Percentiles rank a stretch among this genome's conserved stretches.
These are phyloP conservation scores for Chloroclysta siterata DNA, from an alignment of 2,888 invertebrate genomes.

Conservation along the genomic window DNA sequence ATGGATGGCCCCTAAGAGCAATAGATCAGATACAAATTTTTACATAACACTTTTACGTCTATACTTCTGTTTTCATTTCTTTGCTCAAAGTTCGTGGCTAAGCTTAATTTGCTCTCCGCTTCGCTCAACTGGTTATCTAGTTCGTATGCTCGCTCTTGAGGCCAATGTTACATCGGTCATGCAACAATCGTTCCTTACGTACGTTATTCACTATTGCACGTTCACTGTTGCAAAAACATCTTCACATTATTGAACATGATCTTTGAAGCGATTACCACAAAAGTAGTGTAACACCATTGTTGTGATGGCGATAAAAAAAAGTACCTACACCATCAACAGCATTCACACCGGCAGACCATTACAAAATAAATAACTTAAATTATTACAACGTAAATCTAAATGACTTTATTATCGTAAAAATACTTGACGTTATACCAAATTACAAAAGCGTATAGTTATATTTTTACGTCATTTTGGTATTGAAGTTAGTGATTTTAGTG, in stretches of 20 bases:
- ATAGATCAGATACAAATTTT: too few species aligned
- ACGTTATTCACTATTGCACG: conserved; percentile 43
- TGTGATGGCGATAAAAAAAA: conserved; percentile 48
- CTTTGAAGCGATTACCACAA: conserved; percentile 41
- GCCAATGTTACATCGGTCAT: conserved; percentile 23
- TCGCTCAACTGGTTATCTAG: conserved; percentile 12
- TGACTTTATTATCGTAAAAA: conserved; percentile 69
- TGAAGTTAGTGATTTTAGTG: background rate
- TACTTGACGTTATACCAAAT: conserved; percentile 48
- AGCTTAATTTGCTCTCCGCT: background rate
- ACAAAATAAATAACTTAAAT: conserved; percentile 78
- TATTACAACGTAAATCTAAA: conserved; percentile 62
- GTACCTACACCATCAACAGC: conserved; percentile 48
- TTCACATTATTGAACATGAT: conserved; percentile 74
- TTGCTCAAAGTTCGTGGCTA: background rate
- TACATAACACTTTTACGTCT: background rate
- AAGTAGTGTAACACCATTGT: conserved; percentile 36
- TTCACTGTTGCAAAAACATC: conserved; percentile 78
- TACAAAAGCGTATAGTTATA: conserved; percentile 40
- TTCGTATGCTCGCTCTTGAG: conserved; percentile 6
- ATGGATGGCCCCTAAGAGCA: too few species aligned
- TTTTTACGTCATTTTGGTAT: conserved; percentile 6
- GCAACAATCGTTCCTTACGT: conserved; percentile 20
- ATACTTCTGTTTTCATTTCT: background rate
- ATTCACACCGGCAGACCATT: conserved; percentile 51